Percentiles rank a stretch among this genome's conserved stretches.
These are phyloP conservation scores for Drosophila kanapiae DNA, from an alignment of 1,140 invertebrate species.

Conservation along the genomic window DNA sequence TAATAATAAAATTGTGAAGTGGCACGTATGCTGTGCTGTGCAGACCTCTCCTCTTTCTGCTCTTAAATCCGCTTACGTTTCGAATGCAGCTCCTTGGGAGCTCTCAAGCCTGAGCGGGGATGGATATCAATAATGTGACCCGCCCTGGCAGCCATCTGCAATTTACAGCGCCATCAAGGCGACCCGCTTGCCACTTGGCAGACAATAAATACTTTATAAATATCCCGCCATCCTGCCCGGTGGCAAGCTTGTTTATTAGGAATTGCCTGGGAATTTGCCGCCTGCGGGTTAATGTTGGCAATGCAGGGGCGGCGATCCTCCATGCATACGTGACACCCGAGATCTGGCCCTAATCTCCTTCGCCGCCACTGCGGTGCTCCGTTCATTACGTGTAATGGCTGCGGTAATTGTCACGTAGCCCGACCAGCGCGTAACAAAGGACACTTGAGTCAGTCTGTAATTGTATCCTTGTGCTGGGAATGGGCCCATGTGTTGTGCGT, in stretches of 20 bases:
- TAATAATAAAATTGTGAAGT: too few species aligned
- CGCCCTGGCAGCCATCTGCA: constrained; percentile 14
- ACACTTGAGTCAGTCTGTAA: constrained; percentile 16
- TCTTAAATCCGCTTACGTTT: too few species aligned
- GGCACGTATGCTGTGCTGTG: too few species aligned
- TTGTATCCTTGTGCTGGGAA: neutral
- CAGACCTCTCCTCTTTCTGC: too few species aligned
- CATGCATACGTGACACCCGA: constrained; percentile 32
- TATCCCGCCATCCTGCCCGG: neutral
- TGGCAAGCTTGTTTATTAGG: constrained; percentile 20
- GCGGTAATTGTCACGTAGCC: constrained; percentile 67
- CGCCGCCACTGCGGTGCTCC: neutral
- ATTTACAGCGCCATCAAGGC: constrained; percentile 22
- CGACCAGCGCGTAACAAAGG: constrained; percentile 16
- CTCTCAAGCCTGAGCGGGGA: too few species aligned
- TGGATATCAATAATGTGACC: too few species aligned
- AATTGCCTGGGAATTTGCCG: constrained; percentile 18
- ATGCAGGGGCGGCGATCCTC: neutral
- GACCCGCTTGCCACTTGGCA: constrained; percentile 1
- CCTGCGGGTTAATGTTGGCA: neutral
- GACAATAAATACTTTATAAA: constrained; percentile 54
- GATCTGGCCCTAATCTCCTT: constrained; percentile 31
- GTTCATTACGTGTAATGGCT: constrained; percentile 61
- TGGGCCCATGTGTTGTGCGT: neutral
- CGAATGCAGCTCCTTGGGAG: too few species aligned